A percentile compares a stretch with the other conserved stretches of the same genome.
Conservation (phyloP, 2,888 invertebrate genomes). For the Pegoplata infirma region DNA sequence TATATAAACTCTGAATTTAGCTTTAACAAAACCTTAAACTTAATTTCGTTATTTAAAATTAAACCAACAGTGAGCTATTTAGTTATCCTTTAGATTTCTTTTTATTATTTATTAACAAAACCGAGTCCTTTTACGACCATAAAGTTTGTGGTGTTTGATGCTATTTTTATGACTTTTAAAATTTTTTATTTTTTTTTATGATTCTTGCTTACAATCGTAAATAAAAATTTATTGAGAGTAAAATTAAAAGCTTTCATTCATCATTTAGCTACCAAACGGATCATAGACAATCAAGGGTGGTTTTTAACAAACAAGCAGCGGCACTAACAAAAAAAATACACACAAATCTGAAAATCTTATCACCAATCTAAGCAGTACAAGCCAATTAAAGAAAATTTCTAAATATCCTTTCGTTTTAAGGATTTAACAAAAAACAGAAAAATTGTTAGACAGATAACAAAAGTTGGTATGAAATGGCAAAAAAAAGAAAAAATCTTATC, state of each 20-base stretch:
- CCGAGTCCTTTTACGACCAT: not conserved
- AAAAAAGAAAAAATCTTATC: slow-evolving; percentile 50
- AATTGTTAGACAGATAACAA: slow-evolving; percentile 4
- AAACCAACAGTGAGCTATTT: no score
- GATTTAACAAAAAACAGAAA: slow-evolving; percentile 9
- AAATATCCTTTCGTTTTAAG: slow-evolving; percentile 46
- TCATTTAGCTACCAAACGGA: not conserved
- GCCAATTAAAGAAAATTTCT: slow-evolving; percentile 57
- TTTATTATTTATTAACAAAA: not conserved
- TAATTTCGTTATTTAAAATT: no score
- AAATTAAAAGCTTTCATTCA: slow-evolving; percentile 7
- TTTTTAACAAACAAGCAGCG: slow-evolving; percentile 33
- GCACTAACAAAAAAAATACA: not conserved
- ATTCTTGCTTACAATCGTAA: slow-evolving; percentile 10
- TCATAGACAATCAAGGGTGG: slow-evolving; percentile 37
- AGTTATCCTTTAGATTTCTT: not conserved
- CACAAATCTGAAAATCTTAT: slow-evolving; percentile 46
- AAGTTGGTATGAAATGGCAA: slow-evolving; percentile 6
- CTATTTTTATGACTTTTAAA: slow-evolving; percentile 8
- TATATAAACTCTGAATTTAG: no score
- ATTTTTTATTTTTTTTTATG: slow-evolving; percentile 17
- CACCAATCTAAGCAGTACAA: slow-evolving; percentile 46
- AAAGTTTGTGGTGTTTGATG: not conserved
- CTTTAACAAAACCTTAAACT: no score
- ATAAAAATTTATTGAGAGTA: slow-evolving; percentile 24